Evolutionary conservation across 1,140 invertebrate species (phyloP), one percentile per base, ranked within the genome.

Genomic region (Anagrus nilaparvatae): DNA sequence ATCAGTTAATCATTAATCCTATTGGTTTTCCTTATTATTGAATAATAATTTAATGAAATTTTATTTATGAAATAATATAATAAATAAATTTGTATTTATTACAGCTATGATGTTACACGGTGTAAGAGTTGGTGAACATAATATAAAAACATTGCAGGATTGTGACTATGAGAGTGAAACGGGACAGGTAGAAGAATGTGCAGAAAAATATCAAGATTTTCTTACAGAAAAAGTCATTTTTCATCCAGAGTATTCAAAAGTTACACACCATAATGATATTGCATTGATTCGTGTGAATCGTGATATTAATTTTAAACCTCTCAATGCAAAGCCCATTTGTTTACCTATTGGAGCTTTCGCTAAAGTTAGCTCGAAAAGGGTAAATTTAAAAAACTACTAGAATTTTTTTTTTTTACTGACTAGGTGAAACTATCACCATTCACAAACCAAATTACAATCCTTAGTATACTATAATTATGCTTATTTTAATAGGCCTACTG

Each of bases 121-220:
- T 14, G 73, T 79, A 1, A 59, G 80, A 28, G 57, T 82, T 1
- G 80, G 80, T 7, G 79, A 84, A 36, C 70, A 81, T 47, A 70
- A 81, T 46, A 57, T 75, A 0, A 55, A 52, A 14, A 70, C 56
- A 1, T 65, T 73, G 25, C 60, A 56, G 0, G 81, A 84, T 46
- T 84, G 81, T 50, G 73, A 76, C 44, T n/a, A n/a, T n/a, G n/a
- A n/a, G n/a, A 54, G 51, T 24, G 54, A 64, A 2, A 47, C 59
- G 2, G 45, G 59, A 0, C 65, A 60, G 2, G 12, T 47, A 0
- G 61, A 63, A 21, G 24, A 58, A 18, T 81, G 79, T 45, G 67
- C 73, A 3, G 72, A 73, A 8, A 65, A 56, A 33, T 66, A 71
- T 19, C 71, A 81, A 63, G 75, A 81, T 48, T 70, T 79, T 16